Base-by-base conservation (phyloP, 2,888 invertebrate species). In the Chymomyza procnemis region DNA sequence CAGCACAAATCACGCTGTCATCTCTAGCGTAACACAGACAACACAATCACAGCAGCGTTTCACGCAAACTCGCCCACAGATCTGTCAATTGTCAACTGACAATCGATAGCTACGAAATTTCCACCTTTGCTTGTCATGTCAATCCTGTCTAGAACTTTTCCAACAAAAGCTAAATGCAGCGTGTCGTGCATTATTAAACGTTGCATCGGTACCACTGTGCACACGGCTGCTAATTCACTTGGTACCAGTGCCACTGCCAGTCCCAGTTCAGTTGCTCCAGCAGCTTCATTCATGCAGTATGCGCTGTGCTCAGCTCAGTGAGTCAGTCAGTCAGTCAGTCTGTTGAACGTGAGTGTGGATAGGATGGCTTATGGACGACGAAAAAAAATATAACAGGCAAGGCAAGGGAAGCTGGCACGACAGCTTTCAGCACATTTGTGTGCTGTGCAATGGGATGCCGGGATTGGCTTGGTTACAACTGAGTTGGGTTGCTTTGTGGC, bases 401-500 rank as follows among this genome's bases (percentile, higher is more conserved):
- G n/a, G n/a, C n/a, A 14, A 19, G 46, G 47, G 50, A 41, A 61
- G 54, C 26, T 64, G 34, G 55, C 71, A 71, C 69, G 54, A 41
- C 48, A 64, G 26, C 70, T 26, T 52, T 30, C 55, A 50, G 50
- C 50, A 50, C 50, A 50, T 18, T 50, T 14, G 16, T 18, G 50
- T 41, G n/a, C 34, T 41, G 34, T 41, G 50, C 14, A 18, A 6
- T 9, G 54, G 54, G 21, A 6, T 14, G 14, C 21, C 12, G 21
- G 54, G 12, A 1, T 18, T 12, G 6, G 54, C 21, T 21, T 22
- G 21, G 63, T 63, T 58, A n/a, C n/a, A n/a, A n/a, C n/a, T n/a
- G 2, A 4, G 22, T 4, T 22, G 22, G 61, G 61, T n/a, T n/a
- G n/a, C n/a, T n/a, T n/a, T 64, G 54, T 65, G 86, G 76, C 71